Base-by-base conservation (phyloP, 2,113 vertebrate species). In the Oplegnathus fasciatus region DNA sequence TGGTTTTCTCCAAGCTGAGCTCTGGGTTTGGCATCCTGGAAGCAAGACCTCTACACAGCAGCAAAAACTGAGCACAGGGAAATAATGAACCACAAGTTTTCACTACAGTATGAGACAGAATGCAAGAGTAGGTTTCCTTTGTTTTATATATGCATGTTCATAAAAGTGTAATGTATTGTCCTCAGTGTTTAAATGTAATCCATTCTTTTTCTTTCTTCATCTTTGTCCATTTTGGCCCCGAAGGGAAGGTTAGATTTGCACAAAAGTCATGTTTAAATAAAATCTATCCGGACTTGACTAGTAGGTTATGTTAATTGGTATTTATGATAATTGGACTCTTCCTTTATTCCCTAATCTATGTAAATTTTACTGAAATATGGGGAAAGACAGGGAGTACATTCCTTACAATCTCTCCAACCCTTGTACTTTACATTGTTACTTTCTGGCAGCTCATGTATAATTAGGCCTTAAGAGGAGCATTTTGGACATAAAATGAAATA, bases 371-470 rank as follows among this genome's bases (percentile, higher is more conserved):
- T 54, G 62, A 83, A 50, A 68, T 80, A 79, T 72, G 52, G n/a
- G 14, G 30, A 75, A 60, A 46, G 30, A 81, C 69, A 81, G 73
- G 46, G 15, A 78, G 71, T 37, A 42, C 6, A 80, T 55, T 86
- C 75, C 68, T 62, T 28, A 14, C 74, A 89, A 68, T 82, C 71
- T 67, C 46, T 86, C 58, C 68, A 81, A 74, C 84, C 48, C 61
- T 86, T 85, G 80, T 83, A 73, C 58, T 76, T 84, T 52, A 84
- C 87, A 73, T 75, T 80, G 83, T 80, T 82, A 76, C 75, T 84
- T 77, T 78, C 79, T 82, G 80, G 83, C 80, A 89, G 85, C 85
- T 89, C 30, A 18, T 83, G 83, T 84, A 82, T 89, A 94, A 91
- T 93, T 92, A 91, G 90, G 62, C 75, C 68, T 80, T 89, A 84